A percentile compares a stretch with the other conserved stretches of the same genome.
These are phyloP conservation scores for Pipra filicauda DNA, from an alignment of 2,113 vertebrate species.

Conservation along the genomic window DNA sequence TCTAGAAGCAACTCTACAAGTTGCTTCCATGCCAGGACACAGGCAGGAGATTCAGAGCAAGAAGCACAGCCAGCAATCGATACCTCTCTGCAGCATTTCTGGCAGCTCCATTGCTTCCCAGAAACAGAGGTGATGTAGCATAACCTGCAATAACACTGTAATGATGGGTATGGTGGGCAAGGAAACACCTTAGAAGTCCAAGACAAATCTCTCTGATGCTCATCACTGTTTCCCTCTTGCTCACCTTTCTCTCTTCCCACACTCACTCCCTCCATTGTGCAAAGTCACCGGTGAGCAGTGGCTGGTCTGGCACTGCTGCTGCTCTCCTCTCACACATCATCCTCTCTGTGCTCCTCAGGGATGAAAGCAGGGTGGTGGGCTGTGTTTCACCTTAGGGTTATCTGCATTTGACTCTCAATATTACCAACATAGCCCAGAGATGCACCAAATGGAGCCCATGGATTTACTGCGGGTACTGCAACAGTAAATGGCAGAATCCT, in stretches of 20 bases:
- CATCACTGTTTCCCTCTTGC: neutral
- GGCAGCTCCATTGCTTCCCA: accelerated
- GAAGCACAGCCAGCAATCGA: neutral
- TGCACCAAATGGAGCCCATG: neutral
- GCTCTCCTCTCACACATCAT: neutral
- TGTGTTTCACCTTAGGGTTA: neutral
- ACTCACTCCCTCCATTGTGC: neutral
- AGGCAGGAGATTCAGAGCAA: neutral
- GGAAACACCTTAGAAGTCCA: neutral
- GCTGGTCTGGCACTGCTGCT: accelerated
- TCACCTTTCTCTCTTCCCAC: neutral
- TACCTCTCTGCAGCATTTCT: neutral
- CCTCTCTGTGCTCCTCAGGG: neutral
- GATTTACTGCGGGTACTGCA: neutral
- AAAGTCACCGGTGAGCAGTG: neutral
- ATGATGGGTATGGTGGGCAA: neutral
- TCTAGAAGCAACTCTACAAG: neutral
- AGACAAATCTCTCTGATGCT: neutral
- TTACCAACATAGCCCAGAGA: neutral
- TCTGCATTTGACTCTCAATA: neutral
- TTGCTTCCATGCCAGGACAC: neutral
- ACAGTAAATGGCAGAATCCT: neutral
- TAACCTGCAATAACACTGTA: neutral
- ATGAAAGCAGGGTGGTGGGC: neutral
- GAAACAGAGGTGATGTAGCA: neutral